phyloP scores from a whole-genome alignment of 2,113 vertebrate species.

The human region DNA sequence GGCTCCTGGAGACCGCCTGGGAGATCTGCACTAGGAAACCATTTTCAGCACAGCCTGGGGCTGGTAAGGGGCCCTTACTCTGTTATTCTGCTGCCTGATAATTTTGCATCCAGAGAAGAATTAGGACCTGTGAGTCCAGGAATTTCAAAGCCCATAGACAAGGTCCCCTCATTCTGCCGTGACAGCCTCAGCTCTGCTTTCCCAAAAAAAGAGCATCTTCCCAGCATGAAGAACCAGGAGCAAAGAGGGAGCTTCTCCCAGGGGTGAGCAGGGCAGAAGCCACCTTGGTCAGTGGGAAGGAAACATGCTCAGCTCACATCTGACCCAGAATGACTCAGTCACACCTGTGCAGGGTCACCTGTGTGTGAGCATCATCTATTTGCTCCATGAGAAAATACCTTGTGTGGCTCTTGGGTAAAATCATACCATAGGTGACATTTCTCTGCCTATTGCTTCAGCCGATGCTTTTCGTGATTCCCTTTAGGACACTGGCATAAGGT shows the following conservation, averaged over 20 bases:
- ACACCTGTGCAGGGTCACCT: background rate
- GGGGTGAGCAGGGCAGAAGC: background rate
- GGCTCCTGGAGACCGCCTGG: rapidly evolving
- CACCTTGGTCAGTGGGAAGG: background rate
- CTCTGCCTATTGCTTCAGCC: background rate
- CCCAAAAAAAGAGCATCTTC: background rate
- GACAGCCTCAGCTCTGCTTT: background rate
- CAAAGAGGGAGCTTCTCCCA: background rate
- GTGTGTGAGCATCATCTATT: rapidly evolving
- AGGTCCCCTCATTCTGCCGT: background rate
- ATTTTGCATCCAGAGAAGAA: background rate
- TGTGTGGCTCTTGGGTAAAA: background rate
- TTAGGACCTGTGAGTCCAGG: background rate
- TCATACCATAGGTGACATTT: background rate
- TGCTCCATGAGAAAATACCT: background rate
- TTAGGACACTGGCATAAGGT: background rate
- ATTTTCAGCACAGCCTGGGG: background rate
- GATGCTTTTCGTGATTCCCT: rapidly evolving
- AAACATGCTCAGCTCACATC: background rate
- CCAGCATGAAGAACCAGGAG: background rate
- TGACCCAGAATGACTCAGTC: background rate
- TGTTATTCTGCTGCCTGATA: background rate
- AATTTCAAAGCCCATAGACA: rapidly evolving
- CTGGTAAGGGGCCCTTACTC: background rate
- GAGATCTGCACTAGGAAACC: background rate